Percentiles rank a stretch among this genome's conserved stretches.
phyloP scores from a whole-genome alignment of 2,797 vertebrate species.

The Anomalospiza imberbis region DNA sequence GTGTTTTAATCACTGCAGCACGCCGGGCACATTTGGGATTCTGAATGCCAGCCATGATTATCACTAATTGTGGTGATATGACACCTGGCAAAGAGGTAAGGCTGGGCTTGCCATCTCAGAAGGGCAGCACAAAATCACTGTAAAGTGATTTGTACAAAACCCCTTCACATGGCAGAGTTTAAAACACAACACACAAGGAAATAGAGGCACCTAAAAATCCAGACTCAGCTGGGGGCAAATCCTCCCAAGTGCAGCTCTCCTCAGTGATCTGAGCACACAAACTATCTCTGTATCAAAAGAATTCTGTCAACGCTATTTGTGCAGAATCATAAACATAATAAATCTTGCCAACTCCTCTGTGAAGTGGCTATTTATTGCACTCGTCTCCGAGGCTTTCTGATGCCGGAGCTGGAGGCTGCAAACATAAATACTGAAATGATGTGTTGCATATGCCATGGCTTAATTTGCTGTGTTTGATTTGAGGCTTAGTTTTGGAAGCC shows the following conservation, averaged over 20 bases:
- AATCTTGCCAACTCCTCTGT: slow-evolving; percentile 43
- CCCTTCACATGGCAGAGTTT: neutral
- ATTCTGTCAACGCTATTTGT: slow-evolving; percentile 41
- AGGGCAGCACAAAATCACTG: neutral
- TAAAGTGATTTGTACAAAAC: neutral
- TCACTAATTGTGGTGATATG: neutral
- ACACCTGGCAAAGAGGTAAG: neutral
- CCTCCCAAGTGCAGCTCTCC: neutral
- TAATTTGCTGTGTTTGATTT: neutral
- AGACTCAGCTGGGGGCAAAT: neutral
- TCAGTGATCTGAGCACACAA: neutral
- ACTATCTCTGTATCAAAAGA: slow-evolving; percentile 3
- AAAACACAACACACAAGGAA: neutral
- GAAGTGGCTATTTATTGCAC: slow-evolving; percentile 40
- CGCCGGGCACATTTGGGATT: neutral
- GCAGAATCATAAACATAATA: slow-evolving; percentile 45
- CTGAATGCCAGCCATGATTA: neutral
- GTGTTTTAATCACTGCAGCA: neutral
- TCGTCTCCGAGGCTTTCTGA: slow-evolving; percentile 16
- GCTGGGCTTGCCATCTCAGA: neutral
- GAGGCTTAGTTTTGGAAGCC: neutral
- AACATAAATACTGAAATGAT: slow-evolving; percentile 47
- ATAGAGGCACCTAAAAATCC: neutral
- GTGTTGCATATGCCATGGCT: slow-evolving; percentile 1
- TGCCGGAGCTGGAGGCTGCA: slow-evolving; percentile 29